phyloP scores from a whole-genome alignment of 2,797 vertebrate species.

The Enteromius treurensis region DNA sequence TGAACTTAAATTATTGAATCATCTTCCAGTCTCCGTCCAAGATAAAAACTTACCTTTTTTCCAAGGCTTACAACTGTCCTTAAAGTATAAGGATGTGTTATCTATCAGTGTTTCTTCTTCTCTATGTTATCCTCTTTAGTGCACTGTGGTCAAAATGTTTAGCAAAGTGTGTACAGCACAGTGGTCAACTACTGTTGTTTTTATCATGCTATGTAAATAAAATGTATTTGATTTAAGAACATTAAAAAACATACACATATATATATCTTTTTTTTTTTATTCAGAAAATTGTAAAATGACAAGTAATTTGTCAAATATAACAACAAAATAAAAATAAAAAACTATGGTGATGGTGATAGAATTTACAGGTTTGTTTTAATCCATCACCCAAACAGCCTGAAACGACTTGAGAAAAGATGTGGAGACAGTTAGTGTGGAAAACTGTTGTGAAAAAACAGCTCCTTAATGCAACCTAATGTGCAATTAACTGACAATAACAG shows the following conservation, averaged over 20 bases:
- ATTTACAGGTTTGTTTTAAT: background rate
- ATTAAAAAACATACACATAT: background rate
- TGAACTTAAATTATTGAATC: too few species aligned
- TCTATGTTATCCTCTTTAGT: too few species aligned
- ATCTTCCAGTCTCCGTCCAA: too few species aligned
- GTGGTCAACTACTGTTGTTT: too few species aligned
- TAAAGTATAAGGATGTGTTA: too few species aligned
- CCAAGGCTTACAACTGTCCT: too few species aligned
- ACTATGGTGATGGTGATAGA: background rate
- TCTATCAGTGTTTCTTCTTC: too few species aligned
- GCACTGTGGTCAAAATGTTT: too few species aligned
- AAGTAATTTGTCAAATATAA: background rate
- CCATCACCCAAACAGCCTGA: background rate
- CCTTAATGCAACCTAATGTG: conserved; percentile 33
- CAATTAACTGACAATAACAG: conserved; percentile 40
- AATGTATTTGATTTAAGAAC: background rate
- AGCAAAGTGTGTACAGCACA: too few species aligned
- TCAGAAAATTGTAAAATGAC: background rate
- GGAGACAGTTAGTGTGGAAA: conserved; percentile 15
- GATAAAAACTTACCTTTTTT: too few species aligned
- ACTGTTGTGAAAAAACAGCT: conserved; percentile 46
- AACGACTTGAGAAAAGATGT: background rate
- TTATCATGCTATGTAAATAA: too few species aligned
- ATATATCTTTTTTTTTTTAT: conserved; percentile 1
- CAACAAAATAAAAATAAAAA: background rate